Base-by-base conservation (phyloP, 2,113 vertebrate species). In the Pangasianodon hypophthalmus region DNA sequence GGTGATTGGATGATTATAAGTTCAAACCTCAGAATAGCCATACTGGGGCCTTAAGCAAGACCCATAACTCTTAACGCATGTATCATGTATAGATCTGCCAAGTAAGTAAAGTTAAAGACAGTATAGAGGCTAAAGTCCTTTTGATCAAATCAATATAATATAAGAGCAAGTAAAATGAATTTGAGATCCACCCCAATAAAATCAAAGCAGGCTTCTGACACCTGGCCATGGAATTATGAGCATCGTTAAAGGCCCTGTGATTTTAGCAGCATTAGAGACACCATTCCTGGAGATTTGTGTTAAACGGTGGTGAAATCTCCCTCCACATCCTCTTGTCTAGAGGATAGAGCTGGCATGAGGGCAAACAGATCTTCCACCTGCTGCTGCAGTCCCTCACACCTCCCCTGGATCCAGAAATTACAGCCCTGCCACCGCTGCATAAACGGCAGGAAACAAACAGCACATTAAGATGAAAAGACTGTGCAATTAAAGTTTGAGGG, bases 401-500 rank as follows among this genome's bases (percentile, higher is more conserved):
- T 92, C 94, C 93, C 93, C 85, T 81, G 94, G 92, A 93, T 95
- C 92, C 92, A 93, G 92, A 96, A 96, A 96, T 96, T 95, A 96
- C 86, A 96, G 93, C 91, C 92, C 71, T 71, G 86, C 91, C 88
- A 92, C 90, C 90, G 88, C 91, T 91, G 87, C 94, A 94, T 93
- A 95, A 96, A 96, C 91, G 92, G 94, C 96, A 96, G 95, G 96
- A 96, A 96, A 96, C 96, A 94, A 96, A 96, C 95, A 94, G 92
- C 88, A 95, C 93, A 96, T 96, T 95, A 95, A 93, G 95, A 95
- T 95, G 95, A 95, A 95, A 96, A 96, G 92, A 91, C 88, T 84
- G 62, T 92, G 93, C 95, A 96, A 96, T 96, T 96, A 96, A 95
- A 96, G 93, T 85, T 79, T 69, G 84, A 86, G 69, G 64, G 62